Base-by-base conservation (phyloP, 2,888 invertebrate genomes). In the Neoitamus cyanurus region DNA sequence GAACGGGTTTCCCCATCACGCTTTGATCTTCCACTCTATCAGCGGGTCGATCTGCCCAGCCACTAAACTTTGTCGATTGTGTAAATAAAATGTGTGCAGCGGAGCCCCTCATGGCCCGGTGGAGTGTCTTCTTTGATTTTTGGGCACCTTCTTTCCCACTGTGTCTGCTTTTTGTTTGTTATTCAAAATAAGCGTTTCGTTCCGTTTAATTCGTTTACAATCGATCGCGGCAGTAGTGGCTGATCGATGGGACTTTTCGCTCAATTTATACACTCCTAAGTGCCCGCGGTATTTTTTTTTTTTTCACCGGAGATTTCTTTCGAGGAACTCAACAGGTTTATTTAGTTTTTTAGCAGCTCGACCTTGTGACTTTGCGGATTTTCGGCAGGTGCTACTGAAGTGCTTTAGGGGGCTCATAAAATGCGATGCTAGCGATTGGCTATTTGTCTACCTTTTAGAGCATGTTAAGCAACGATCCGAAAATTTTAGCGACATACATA, bases 21-120 rank as follows among this genome's bases (percentile, higher is more conserved):
- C 78, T 48, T 78, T 78, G 48, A 48, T 48, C 48, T 48, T 34
- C 25, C 58, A 20, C 58, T 20, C 58, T 58, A 58, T 58, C 58
- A 20, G 25, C 58, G 25, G 15, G 9, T 25, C 20, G 58, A 58
- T 58, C 58, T 42, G 42, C 42, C 42, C 42, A 42, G n/a, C 36
- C 36, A 36, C 36, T 46, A 46, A 46, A n/a, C 3, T 58, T 58
- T 9, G 58, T 9, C 58, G 58, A 58, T 58, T 58, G 58, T 58
- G 25, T 25, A 58, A 58, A 58, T 58, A 58, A 58, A 58, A 58
- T 42, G 20, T 15, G 9, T 20, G 20, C 7, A 46, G 46, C 4
- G 48, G 20, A 48, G 48, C 20, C 5, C 48, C 48, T 48, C 48
- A 15, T 48, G 48, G 20, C 15, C 7, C 20, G 15, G 25, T 15